These are phyloP conservation scores for Chromobotia macracanthus DNA, from an alignment of 2,797 vertebrate species.

Conservation along the genomic window DNA sequence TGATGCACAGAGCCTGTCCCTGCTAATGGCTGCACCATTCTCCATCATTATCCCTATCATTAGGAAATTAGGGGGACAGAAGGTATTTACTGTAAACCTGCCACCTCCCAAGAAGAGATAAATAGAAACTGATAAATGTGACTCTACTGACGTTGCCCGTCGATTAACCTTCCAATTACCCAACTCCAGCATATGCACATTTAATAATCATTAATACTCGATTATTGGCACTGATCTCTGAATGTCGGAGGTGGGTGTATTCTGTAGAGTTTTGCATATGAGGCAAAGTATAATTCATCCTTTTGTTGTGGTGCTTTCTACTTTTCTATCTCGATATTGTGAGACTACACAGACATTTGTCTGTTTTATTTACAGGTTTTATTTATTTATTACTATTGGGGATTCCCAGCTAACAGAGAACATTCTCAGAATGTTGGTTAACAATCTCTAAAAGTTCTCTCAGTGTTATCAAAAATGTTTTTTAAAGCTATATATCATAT, in stretches of 20 bases:
- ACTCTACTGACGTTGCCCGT: constrained; percentile 88
- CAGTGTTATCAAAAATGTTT: no score
- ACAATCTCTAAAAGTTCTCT: no score
- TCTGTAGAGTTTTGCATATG: neutral
- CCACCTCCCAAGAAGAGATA: constrained; percentile 99
- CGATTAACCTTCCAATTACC: constrained; percentile 98
- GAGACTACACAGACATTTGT: neutral
- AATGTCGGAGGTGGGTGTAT: constrained; percentile 24
- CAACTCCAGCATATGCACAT: constrained; percentile 89
- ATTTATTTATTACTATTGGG: constrained; percentile 33
- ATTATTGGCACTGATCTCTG: constrained; percentile 81
- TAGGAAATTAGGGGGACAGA: constrained; percentile 99
- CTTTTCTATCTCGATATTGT: constrained; percentile 39
- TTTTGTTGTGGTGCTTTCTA: neutral
- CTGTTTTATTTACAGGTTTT: constrained; percentile 4
- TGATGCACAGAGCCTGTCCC: constrained; percentile 97
- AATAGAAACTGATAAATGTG: constrained; percentile 99
- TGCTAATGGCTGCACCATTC: constrained; percentile 98
- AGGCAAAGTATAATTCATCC: constrained; percentile 7
- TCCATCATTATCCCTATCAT: constrained; percentile 99
- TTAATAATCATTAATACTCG: constrained; percentile 94
- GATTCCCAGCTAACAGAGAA: neutral
- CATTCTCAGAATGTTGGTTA: no score
- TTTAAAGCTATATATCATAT: no score
- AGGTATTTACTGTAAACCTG: constrained; percentile 99